Conservation (phyloP, 2,797 vertebrate genomes). For the Pelodytes ibericus region DNA sequence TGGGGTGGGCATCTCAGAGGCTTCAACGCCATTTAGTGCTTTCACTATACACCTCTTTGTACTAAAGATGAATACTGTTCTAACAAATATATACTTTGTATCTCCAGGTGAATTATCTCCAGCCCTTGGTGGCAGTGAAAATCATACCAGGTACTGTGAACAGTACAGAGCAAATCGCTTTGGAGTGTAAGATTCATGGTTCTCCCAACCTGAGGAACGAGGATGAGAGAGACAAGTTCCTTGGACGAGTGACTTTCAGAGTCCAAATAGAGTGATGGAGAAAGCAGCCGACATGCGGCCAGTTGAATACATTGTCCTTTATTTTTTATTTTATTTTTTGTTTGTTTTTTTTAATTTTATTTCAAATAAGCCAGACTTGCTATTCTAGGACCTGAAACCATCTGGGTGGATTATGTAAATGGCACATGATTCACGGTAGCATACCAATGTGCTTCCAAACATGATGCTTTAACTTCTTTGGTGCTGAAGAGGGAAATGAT, state of each 20-base stretch:
- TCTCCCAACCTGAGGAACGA: slow-evolving; percentile 79
- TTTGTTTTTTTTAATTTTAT: slow-evolving; percentile 56
- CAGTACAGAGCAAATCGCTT: slow-evolving; percentile 69
- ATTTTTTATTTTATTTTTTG: slow-evolving; percentile 57
- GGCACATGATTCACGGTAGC: slow-evolving; percentile 72
- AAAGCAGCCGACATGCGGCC: slow-evolving; percentile 63
- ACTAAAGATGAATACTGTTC: too few species aligned
- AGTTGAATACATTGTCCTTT: slow-evolving; percentile 68
- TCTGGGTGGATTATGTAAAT: slow-evolving; percentile 68
- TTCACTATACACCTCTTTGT: too few species aligned
- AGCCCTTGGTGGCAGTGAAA: slow-evolving; percentile 89
- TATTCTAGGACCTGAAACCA: slow-evolving; percentile 70
- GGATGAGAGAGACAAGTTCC: slow-evolving; percentile 88
- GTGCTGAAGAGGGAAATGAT: slow-evolving; percentile 16
- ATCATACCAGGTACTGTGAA: slow-evolving; percentile 71
- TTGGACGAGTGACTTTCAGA: slow-evolving; percentile 87
- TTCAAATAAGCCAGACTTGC: slow-evolving; percentile 69
- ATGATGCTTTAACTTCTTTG: slow-evolving; percentile 66
- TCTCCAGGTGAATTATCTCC: slow-evolving; percentile 82
- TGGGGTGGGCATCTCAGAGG: too few species aligned
- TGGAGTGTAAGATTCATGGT: slow-evolving; percentile 88
- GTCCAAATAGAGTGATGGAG: slow-evolving; percentile 77
- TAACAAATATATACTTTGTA: not conserved
- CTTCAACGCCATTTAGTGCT: too few species aligned
- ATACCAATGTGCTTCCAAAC: slow-evolving; percentile 72